Evolutionary conservation across 2,113 vertebrate species (phyloP).

Genomic region (Austrofundulus limnaeus): DNA sequence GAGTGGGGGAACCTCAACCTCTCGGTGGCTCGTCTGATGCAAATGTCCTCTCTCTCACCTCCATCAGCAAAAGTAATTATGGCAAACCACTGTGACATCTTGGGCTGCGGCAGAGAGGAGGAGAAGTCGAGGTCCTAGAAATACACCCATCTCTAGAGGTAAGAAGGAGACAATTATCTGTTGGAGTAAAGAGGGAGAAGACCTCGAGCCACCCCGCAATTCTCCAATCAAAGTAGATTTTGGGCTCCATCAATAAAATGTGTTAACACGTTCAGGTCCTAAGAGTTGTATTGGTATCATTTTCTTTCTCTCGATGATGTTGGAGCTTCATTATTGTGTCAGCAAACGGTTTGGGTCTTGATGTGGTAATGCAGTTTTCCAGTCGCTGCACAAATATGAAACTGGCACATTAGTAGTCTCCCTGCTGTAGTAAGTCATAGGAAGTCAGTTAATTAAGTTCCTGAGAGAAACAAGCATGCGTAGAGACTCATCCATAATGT

Average conservation of each 20-base stretch:
- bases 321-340: slow-evolving; percentile 44
- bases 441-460: slow-evolving; percentile 8
- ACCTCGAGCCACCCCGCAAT: slow-evolving; percentile 14
- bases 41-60: slow-evolving; percentile 74
- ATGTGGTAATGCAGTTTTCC: slow-evolving; percentile 35
- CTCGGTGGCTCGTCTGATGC: slow-evolving; percentile 65
- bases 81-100: slow-evolving; percentile 67
- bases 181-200: slow-evolving; percentile 54
- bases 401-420: slow-evolving; percentile 15
- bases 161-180: slow-evolving; percentile 72
- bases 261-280: slow-evolving; percentile 44
- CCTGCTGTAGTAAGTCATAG: slow-evolving; percentile 1
- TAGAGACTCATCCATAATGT: not conserved
- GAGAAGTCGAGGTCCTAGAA: slow-evolving; percentile 69
- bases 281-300: slow-evolving; percentile 12
- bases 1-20: slow-evolving; percentile 49
- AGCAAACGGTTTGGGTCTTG: slow-evolving; percentile 35
- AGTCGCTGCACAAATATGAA: slow-evolving; percentile 21
- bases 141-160: slow-evolving; percentile 62
- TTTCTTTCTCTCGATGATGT: slow-evolving; percentile 7
- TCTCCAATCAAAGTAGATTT: slow-evolving; percentile 46
- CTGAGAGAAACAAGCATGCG: not conserved
- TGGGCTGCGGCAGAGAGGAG: slow-evolving; percentile 44
- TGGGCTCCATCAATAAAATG: slow-evolving; percentile 36
- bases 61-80: slow-evolving; percentile 80